Conservation (phyloP, 1,140 invertebrate genomes). For the Drosophila obscura region DNA sequence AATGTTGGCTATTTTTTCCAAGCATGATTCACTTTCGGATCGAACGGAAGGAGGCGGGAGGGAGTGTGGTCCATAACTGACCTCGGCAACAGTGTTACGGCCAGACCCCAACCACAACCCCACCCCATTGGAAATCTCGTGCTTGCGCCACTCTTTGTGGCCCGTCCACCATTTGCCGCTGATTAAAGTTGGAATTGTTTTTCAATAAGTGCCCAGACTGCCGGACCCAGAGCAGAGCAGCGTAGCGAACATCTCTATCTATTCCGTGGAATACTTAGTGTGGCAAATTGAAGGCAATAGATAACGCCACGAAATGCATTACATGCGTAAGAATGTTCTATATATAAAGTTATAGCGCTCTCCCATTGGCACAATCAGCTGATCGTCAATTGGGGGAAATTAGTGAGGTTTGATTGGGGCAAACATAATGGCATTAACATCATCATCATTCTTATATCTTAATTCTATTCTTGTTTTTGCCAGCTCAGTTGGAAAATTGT, state of each 20-base stretch:
- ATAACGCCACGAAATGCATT: conserved; percentile 42
- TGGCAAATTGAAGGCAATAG: conserved; percentile 45
- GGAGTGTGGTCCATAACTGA: conserved; percentile 52
- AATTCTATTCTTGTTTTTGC: background rate
- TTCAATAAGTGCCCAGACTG: conserved; percentile 52
- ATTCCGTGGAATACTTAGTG: conserved; percentile 4
- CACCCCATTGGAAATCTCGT: conserved; percentile 56
- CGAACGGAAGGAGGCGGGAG: background rate
- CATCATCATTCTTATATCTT: background rate
- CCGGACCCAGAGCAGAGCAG: background rate
- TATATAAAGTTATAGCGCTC: background rate
- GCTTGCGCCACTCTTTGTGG: conserved; percentile 36
- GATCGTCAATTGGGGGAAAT: conserved; percentile 18
- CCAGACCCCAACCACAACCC: conserved; percentile 3
- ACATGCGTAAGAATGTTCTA: conserved; percentile 4
- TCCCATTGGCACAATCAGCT: background rate
- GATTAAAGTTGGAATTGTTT: conserved; percentile 67
- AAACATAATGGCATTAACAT: background rate
- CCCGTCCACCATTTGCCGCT: conserved; percentile 44
- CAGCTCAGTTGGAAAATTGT: background rate
- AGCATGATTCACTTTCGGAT: conserved; percentile 50
- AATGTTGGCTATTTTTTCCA: conserved; percentile 18
- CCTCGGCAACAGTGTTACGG: conserved; percentile 59
- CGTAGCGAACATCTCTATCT: background rate
- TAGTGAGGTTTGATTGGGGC: background rate